Conservation (phyloP, 2,888 invertebrate species). For the Harpagoxenus sublaevis region DNA sequence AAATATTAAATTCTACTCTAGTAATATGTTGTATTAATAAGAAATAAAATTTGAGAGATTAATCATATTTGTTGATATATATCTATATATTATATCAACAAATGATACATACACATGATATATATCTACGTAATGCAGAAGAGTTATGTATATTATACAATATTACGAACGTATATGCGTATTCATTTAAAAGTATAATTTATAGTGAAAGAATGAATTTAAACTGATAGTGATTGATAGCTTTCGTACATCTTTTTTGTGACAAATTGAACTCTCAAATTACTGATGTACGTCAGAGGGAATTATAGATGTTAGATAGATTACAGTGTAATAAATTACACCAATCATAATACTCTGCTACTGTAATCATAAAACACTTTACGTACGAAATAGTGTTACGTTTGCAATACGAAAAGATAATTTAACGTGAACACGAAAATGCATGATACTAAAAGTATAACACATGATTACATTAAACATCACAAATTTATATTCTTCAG, state of each 20-base stretch:
- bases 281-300: background rate
- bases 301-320: conserved; percentile 15
- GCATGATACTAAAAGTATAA: background rate
- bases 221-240: conserved; percentile 8
- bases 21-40: background rate
- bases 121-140: background rate
- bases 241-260: background rate
- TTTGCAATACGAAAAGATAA: background rate
- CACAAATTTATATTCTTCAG: background rate
- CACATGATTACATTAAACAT: background rate
- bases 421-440: background rate
- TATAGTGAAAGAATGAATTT: conserved; percentile 2
- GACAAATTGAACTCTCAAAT: conserved; percentile 3
- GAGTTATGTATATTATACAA: background rate
- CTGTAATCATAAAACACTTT: too few relatives aligned
- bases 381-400: background rate
- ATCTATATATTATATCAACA: too few relatives aligned
- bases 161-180: background rate
- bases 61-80: background rate
- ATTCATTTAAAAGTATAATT: background rate
- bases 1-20: background rate
- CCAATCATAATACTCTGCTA: too few relatives aligned
- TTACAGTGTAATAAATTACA: too few relatives aligned
- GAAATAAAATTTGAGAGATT: background rate
- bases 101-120: too few relatives aligned